A percentile compares a stretch with the other conserved stretches of the same genome.
These are phyloP conservation scores for Dryobota labecula DNA, from an alignment of 2,888 invertebrate species.

Conservation along the genomic window DNA sequence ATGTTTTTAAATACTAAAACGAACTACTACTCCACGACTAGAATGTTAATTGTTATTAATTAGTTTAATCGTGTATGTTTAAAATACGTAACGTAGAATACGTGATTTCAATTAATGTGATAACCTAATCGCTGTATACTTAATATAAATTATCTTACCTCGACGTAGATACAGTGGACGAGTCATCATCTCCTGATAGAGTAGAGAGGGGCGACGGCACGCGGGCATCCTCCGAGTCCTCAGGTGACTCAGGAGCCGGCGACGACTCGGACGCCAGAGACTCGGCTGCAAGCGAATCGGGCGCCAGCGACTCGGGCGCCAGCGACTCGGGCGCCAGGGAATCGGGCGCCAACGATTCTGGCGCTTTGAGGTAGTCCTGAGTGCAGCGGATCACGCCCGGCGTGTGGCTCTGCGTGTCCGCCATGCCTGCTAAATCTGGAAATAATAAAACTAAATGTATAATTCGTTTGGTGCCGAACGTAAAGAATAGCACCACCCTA, in stretches of 20 bases:
- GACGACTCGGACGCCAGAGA: slow-evolving; percentile 60
- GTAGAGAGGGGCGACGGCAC: slow-evolving; percentile 71
- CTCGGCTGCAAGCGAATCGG: slow-evolving; percentile 59
- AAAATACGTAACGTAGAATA: too few relatives aligned
- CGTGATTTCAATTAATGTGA: too few relatives aligned
- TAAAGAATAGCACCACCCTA: too few relatives aligned
- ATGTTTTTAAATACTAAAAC: too few relatives aligned
- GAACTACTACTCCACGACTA: too few relatives aligned
- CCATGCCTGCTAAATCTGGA: slow-evolving; percentile 64
- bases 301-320: slow-evolving; percentile 57
- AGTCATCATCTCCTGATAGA: slow-evolving; percentile 71
- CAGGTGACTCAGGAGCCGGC: slow-evolving; percentile 59
- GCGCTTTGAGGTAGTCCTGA: slow-evolving; percentile 68
- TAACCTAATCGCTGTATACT: too few relatives aligned
- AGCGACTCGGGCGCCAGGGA: slow-evolving; percentile 28
- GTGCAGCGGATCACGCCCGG: slow-evolving; percentile 78
- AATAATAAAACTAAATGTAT: neutral
- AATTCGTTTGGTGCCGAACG: too few relatives aligned
- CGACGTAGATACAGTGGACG: slow-evolving; percentile 64
- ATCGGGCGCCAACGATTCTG: slow-evolving; percentile 44
- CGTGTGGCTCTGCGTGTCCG: slow-evolving; percentile 66
- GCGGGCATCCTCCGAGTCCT: slow-evolving; percentile 59
- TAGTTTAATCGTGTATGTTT: too few relatives aligned
- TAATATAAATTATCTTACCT: slow-evolving; percentile 68
- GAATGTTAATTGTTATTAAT: too few relatives aligned